phyloP scores from a whole-genome alignment of 2,113 vertebrate genomes.

The Numenius arquata region DNA sequence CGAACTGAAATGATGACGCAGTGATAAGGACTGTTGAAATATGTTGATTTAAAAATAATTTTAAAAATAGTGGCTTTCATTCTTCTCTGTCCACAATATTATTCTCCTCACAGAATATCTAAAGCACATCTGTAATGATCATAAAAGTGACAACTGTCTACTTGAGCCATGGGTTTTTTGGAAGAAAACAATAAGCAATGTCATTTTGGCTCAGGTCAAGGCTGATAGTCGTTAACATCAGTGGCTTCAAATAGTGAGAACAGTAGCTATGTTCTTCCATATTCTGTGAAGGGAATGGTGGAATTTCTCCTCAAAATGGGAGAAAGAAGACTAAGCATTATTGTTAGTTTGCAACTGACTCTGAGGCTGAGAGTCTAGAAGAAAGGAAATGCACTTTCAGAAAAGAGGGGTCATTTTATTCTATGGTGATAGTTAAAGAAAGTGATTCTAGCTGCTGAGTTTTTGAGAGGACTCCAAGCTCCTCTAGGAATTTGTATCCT shows the following conservation, averaged over 20 bases:
- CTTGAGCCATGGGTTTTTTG: background rate
- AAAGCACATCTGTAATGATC: background rate
- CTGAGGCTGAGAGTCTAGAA: background rate
- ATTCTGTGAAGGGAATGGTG: background rate
- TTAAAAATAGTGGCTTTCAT: background rate
- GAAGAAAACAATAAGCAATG: background rate
- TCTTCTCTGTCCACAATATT: background rate
- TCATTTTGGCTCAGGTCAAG: background rate
- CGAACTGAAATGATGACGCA: background rate
- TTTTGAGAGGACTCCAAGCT: background rate
- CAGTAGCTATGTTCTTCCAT: background rate
- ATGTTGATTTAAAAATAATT: background rate
- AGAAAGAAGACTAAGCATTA: background rate
- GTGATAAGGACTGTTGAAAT: background rate
- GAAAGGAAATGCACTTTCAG: background rate
- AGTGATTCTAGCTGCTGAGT: background rate
- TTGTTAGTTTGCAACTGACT: background rate
- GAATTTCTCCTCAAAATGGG: background rate
- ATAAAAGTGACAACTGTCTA: background rate
- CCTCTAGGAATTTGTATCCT: background rate
- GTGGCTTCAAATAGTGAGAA: rapidly evolving
- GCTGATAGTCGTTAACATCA: background rate
- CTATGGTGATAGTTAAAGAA: background rate
- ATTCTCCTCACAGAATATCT: background rate
- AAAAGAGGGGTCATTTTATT: background rate